phyloP scores from a whole-genome alignment of 1,140 invertebrate species.

The Drosophila neocordata region DNA sequence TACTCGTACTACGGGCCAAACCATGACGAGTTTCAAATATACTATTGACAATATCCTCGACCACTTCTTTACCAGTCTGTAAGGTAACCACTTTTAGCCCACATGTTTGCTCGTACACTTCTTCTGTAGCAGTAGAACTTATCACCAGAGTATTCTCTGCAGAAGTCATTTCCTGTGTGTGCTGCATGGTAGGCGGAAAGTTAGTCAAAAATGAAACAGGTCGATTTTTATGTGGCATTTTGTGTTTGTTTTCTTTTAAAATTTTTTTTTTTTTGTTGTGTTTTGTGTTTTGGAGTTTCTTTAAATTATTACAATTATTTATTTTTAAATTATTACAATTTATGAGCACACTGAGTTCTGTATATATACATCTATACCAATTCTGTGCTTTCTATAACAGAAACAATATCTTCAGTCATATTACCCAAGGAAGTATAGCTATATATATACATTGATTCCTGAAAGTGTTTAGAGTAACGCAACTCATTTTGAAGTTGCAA shows the following conservation, averaged over 20 bases:
- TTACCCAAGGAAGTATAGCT: constrained; percentile 50
- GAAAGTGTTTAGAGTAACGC: constrained; percentile 6
- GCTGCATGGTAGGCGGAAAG: not conserved
- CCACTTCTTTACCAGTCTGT: constrained; percentile 25
- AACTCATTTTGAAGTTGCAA: constrained; percentile 11
- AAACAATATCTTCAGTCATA: constrained; percentile 58
- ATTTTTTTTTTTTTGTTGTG: not conserved
- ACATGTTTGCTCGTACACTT: not conserved
- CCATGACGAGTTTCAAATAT: constrained; percentile 40
- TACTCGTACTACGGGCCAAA: constrained; percentile 14
- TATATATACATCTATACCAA: constrained; percentile 17
- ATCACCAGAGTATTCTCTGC: constrained; percentile 1
- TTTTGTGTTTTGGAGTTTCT: too few relatives aligned
- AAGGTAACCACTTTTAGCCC: not conserved
- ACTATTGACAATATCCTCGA: constrained; percentile 34
- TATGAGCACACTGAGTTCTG: not conserved
- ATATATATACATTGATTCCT: constrained; percentile 47
- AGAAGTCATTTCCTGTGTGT: not conserved
- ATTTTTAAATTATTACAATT: not conserved
- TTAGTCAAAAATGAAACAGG: not conserved
- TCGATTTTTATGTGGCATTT: not conserved
- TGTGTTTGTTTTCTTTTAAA: not conserved
- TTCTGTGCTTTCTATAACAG: constrained; percentile 62
- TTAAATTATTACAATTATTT: too few relatives aligned
- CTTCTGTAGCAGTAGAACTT: not conserved